A percentile compares a stretch with the other conserved stretches of the same genome.
Conservation (phyloP, 37 sponge, comb jelly and placozoan species). For the Hexactinellida sp. region DNA sequence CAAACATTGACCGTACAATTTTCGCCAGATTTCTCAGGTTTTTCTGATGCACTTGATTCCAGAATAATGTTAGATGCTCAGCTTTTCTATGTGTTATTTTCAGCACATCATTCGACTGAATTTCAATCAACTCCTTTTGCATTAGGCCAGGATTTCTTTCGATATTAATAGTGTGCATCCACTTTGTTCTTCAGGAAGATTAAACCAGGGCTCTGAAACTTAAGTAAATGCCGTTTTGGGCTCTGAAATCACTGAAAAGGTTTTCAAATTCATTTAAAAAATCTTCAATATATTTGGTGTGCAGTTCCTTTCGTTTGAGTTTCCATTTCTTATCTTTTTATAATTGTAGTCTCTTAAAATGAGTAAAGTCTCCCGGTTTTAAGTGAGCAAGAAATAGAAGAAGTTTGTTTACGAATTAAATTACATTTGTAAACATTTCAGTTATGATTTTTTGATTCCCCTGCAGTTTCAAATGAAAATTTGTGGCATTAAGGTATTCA, state of each 20-base stretch:
- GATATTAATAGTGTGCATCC: not conserved
- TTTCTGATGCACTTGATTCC: not conserved
- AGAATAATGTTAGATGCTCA: not conserved
- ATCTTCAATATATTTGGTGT: not conserved
- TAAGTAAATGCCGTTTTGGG: not conserved
- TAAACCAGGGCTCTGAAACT: not conserved
- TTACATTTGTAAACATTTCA: not conserved
- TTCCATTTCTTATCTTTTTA: not conserved
- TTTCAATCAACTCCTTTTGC: not conserved
- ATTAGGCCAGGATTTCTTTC: not conserved
- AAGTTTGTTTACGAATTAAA: not conserved
- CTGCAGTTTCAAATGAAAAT: not conserved
- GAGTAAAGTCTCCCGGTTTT: not conserved
- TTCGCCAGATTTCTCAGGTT: not conserved
- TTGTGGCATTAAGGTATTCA: not conserved
- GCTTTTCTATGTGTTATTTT: not conserved
- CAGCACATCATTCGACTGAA: not conserved
- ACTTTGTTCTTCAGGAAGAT: not conserved
- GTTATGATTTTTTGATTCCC: not conserved
- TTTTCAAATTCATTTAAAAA: not conserved
- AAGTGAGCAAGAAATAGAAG: not conserved
- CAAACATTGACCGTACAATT: slow-evolving; percentile 3
- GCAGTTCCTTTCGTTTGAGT: not conserved
- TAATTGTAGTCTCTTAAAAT: not conserved
- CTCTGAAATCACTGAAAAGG: not conserved